Evolutionary conservation across 1,140 invertebrate species (phyloP).

Genomic region (Potamilus streckersoni): DNA sequence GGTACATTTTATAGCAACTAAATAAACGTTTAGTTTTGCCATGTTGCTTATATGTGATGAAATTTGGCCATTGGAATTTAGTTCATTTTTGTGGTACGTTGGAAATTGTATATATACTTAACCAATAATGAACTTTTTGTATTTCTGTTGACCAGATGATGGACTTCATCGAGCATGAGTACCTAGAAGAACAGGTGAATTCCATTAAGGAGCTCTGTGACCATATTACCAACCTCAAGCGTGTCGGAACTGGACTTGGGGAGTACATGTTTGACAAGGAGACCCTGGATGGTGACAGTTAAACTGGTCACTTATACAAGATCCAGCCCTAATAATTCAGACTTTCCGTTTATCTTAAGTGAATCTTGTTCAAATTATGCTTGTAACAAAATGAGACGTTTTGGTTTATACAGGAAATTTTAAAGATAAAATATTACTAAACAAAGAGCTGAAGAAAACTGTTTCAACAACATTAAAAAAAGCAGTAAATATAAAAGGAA

Average conservation of each 20-base stretch:
- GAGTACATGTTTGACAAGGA: slow-evolving; percentile 76
- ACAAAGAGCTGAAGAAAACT: too few relatives aligned
- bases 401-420: too few relatives aligned
- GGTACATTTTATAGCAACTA: background rate
- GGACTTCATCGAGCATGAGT: slow-evolving; percentile 74
- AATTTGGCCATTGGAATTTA: background rate
- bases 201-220: slow-evolving; percentile 74
- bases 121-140: background rate
- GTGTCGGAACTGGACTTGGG: slow-evolving; percentile 74
- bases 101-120: too few relatives aligned
- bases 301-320: too few relatives aligned
- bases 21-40: background rate
- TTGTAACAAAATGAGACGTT: too few relatives aligned
- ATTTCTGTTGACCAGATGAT: slow-evolving; percentile 63
- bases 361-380: too few relatives aligned
- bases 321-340: too few relatives aligned
- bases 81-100: too few relatives aligned
- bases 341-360: too few relatives aligned
- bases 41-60: background rate
- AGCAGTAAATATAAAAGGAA: too few relatives aligned
- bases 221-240: slow-evolving; percentile 73
- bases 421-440: too few relatives aligned
- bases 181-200: slow-evolving; percentile 74
- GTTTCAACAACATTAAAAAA: too few relatives aligned
- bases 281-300: background rate